Percentiles rank a stretch among this genome's conserved stretches.
Evolutionary conservation across 2,113 vertebrate genomes (phyloP).

Genomic region (Bubo bubo): DNA sequence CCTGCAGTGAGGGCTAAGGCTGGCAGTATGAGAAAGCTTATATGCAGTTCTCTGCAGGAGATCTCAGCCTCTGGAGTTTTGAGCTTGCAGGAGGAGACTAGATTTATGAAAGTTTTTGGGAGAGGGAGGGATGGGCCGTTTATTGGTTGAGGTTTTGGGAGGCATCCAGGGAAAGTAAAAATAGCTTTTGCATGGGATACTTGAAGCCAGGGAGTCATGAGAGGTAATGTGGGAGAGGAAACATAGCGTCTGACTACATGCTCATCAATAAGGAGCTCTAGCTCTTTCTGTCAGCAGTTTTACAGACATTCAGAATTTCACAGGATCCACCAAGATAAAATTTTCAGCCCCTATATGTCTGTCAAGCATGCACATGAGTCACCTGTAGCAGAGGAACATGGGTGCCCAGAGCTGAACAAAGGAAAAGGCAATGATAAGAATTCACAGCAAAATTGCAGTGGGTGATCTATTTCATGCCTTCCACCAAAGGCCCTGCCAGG

Average conservation of each 20-base stretch:
- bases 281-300: background rate
- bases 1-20: background rate
- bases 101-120: background rate
- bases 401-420: background rate
- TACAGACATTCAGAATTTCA: background rate
- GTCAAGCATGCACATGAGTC: background rate
- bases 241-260: rapidly evolving
- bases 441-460: background rate
- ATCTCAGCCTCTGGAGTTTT: background rate
- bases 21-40: background rate
- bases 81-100: background rate
- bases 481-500: background rate
- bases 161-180: background rate
- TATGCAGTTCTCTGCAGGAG: background rate
- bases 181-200: background rate
- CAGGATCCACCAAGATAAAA: background rate
- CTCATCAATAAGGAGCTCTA: background rate
- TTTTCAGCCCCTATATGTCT: background rate
- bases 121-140: background rate
- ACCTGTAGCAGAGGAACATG: background rate
- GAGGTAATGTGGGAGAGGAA: background rate
- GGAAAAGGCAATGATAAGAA: background rate
- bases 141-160: background rate
- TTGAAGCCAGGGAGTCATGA: background rate
- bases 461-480: background rate